Evolutionary conservation across 2,797 vertebrate genomes (phyloP).

Genomic region (Sebastes vulpes): DNA sequence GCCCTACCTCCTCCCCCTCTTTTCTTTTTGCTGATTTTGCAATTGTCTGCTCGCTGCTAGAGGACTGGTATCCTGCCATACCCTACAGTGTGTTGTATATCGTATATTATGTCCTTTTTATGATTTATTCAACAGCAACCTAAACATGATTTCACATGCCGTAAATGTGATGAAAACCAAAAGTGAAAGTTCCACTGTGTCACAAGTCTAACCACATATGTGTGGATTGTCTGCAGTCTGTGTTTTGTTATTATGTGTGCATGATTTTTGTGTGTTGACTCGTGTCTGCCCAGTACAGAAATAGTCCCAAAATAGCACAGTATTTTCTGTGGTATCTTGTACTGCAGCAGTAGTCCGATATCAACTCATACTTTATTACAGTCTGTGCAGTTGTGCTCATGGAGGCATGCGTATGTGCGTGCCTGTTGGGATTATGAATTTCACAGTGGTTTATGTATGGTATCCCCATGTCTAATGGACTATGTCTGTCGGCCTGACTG

Average conservation of each 20-base stretch:
- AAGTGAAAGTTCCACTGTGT: neutral
- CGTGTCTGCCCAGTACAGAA: neutral
- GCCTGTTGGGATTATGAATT: slow-evolving; percentile 73
- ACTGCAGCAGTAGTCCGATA: slow-evolving; percentile 25
- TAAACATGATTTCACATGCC: neutral
- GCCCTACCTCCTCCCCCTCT: neutral
- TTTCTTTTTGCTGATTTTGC: slow-evolving; percentile 6
- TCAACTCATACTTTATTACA: slow-evolving; percentile 25
- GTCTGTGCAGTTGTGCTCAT: slow-evolving; percentile 34
- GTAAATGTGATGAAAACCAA: neutral
- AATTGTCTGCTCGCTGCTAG: neutral
- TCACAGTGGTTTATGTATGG: slow-evolving; percentile 68
- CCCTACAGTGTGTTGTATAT: neutral
- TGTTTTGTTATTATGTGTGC: neutral
- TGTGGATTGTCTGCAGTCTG: neutral
- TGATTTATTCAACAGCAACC: neutral
- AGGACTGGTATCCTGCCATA: neutral
- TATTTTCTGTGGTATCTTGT: slow-evolving; percentile 31
- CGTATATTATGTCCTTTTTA: neutral
- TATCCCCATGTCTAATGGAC: slow-evolving; percentile 79
- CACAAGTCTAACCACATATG: neutral
- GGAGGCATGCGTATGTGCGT: slow-evolving; percentile 18
- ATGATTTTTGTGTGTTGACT: neutral
- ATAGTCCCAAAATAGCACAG: slow-evolving; percentile 33
- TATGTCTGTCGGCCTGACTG: slow-evolving; percentile 59